Base-by-base conservation (phyloP, 92 coral and sea anemone genomes). In the Porites lobata region DNA sequence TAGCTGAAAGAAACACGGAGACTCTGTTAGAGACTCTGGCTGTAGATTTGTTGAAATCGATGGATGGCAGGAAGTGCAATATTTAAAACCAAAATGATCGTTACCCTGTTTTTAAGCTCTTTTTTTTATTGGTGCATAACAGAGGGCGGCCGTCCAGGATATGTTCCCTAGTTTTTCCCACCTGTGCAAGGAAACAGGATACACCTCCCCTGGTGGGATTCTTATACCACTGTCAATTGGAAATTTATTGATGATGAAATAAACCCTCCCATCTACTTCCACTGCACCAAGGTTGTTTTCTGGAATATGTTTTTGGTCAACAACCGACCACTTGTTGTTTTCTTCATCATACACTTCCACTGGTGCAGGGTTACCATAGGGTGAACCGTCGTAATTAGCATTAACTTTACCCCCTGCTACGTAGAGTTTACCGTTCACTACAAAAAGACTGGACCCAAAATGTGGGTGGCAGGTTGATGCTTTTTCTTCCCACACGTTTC, bases 171-270 rank as follows among this genome's bases (percentile, higher is more conserved):
- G 15, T 9, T 80, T 51, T 52, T 69, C 29, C 81, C 90, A 87
- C 15, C 62, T 69, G 7, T 15, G 29, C 73, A 87, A 59, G 12
- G 29, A 22, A 61, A 80, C 43, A 20, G 69, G 90, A 69, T 72
- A 87, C 57, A 69, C 72, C 66, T 87, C 90, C 17, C 65, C 90
- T 72, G 90, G 75, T 51, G 88, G 74, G 24, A 85, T 75, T 75
- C 80, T 72, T 10, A 83, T 72, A 10, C 76, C 82, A 32, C 86
- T 87, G 58, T 87, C 81, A 15, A 80, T 22, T 68, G 73, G 86
- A 62, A 77, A 50, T 11, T 9, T 7, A 18, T 76, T 83, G 11
- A 61, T 63, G 68, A 87, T 52, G 18, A 87, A 79, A 63, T 52
- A 80, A 6, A 87, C 90, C 47, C 69, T 87, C 13, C 80, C 80